Percentiles rank a stretch among this genome's conserved stretches.
These are phyloP conservation scores for Phaethornis superciliosus DNA, from an alignment of 2,113 vertebrate genomes.

Conservation along the genomic window DNA sequence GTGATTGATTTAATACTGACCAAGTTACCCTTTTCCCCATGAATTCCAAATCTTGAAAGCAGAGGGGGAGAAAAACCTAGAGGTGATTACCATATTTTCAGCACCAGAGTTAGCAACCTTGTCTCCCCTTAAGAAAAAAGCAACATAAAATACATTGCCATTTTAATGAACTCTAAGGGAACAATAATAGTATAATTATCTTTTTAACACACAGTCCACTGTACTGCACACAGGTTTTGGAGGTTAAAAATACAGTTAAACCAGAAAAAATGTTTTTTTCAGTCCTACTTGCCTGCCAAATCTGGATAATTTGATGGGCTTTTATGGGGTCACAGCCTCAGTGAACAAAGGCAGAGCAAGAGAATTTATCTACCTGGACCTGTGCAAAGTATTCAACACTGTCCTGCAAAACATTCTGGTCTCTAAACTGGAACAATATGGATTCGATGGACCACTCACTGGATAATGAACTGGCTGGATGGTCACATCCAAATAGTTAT, in stretches of 20 bases:
- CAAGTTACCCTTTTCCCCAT: constrained; percentile 30
- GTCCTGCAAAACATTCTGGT: too few relatives aligned
- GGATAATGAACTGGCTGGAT: too few relatives aligned
- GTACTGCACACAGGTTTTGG: not conserved
- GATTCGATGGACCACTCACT: too few relatives aligned
- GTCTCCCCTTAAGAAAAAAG: constrained; percentile 17
- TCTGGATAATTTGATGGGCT: too few relatives aligned
- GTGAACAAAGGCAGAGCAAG: too few relatives aligned
- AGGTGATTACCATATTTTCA: not conserved
- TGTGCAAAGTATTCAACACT: too few relatives aligned
- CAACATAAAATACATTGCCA: not conserved
- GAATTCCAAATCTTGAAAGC: constrained; percentile 5
- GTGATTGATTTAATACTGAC: constrained; percentile 57
- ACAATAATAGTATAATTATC: not conserved
- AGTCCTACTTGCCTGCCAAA: not conserved
- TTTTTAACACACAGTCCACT: not conserved
- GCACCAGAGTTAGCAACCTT: not conserved
- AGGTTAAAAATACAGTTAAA: not conserved
- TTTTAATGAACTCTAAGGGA: constrained; percentile 3
- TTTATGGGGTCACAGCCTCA: too few relatives aligned
- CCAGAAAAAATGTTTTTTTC: not conserved
- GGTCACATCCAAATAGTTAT: too few relatives aligned
- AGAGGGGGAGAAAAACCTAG: not conserved
- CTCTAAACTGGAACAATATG: too few relatives aligned
- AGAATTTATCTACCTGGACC: too few relatives aligned